Base-by-base conservation (phyloP, 92 coral and sea anemone species). In the Actinernus sp. region DNA sequence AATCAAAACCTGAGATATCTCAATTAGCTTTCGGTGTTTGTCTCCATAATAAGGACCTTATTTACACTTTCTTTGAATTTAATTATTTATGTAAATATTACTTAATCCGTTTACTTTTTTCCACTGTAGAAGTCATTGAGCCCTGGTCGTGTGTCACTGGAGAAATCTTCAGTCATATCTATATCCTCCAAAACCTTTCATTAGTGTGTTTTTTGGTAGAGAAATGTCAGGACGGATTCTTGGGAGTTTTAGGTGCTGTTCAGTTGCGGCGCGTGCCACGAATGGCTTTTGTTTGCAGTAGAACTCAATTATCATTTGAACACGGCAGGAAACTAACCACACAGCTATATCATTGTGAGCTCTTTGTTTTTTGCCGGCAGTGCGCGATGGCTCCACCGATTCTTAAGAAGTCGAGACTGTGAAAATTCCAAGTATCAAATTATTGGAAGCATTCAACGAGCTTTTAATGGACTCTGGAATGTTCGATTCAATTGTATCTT, bases 1-100 rank as follows among this genome's bases (percentile, higher is more conserved):
- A 85, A 85, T 85, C 71, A 44, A 31, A 30, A 31, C 11, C 25
- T 46, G 13, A 49, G 13, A 26, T 16, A 11, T 31, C 52, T 31
- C 91, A 85, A 85, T 85, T 78, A 71, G 77, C 78, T 85, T 76
- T 84, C 71, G 33, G 62, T 63, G 78, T 73, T 73, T 65, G 78
- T 69, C 72, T 65, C 22, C 41, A 73, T 54, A 66, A 85, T 65
- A 75, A 90, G 66, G 83, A 62, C 44, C 62, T 83, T 73, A 74
- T 90, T 90, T 86, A 59, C 84, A 85, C 92, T 63, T 55, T 58
- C 40, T 65, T 49, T 65, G 68, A 82, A 61, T 73, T 79, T 73
- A 49, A 74, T 65, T 78, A 86, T 85, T 85, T 90, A 90, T 90
- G 97, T 90, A 86, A 90, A 90, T 90, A 81, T 58, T 58, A 63